Percentiles rank a stretch among this genome's conserved stretches.
These are phyloP conservation scores for Ceyx cyanopectus DNA, from an alignment of 2,113 vertebrate species.

Conservation along the genomic window DNA sequence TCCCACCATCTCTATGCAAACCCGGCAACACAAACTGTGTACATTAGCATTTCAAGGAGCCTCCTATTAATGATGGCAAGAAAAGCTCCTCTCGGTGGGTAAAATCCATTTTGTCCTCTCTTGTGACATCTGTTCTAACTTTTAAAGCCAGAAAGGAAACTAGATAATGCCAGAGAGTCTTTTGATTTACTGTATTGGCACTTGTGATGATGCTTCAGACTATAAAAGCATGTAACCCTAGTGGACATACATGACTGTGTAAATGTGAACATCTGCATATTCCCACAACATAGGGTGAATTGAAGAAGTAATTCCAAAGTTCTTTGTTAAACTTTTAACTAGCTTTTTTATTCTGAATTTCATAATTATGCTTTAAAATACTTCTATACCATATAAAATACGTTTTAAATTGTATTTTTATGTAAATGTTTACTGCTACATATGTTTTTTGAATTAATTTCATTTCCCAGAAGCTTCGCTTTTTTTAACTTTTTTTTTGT, in stretches of 20 bases:
- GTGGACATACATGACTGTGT: conserved; percentile 66
- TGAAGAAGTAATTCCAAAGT: conserved; percentile 20
- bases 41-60: conserved; percentile 97
- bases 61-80: conserved; percentile 88
- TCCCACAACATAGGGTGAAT: conserved; percentile 45
- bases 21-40: conserved; percentile 85
- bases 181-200: conserved; percentile 92
- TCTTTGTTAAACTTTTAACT: conserved; percentile 41
- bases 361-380: conserved; percentile 48
- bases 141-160: conserved; percentile 93
- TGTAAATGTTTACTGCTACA: conserved; percentile 28
- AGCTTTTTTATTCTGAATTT: conserved; percentile 1
- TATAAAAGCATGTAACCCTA: conserved; percentile 70
- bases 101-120: conserved; percentile 92
- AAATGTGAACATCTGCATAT: conserved; percentile 60
- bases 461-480: neutral
- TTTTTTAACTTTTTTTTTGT: neutral
- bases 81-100: conserved; percentile 90
- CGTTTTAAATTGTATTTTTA: conserved; percentile 30
- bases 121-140: conserved; percentile 95
- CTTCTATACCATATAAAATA: conserved; percentile 2
- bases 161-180: conserved; percentile 88
- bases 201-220: conserved; percentile 72
- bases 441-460: conserved; percentile 1
- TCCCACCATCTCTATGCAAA: conserved; percentile 92